phyloP scores from a whole-genome alignment of 1,140 invertebrate species.

The Diuraphis noxia region DNA sequence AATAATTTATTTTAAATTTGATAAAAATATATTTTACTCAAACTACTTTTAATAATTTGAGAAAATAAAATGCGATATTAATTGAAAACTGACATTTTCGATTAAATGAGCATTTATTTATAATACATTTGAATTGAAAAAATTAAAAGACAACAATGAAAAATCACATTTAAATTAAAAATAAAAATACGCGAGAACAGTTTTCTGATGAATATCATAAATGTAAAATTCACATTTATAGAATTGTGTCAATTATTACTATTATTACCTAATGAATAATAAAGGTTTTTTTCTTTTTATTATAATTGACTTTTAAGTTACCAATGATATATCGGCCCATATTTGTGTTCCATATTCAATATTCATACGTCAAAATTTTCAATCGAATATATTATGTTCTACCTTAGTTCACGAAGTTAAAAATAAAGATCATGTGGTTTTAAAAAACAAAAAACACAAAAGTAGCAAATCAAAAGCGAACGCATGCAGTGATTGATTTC shows the following conservation, averaged over 20 bases:
- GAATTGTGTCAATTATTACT: not conserved
- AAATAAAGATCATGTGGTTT: not conserved
- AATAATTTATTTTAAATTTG: not conserved
- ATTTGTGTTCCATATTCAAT: not conserved
- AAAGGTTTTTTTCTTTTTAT: not conserved
- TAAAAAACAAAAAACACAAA: not conserved
- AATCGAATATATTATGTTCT: not conserved
- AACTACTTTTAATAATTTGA: not conserved
- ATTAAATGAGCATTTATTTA: not conserved
- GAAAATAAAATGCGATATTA: not conserved
- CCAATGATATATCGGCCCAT: not conserved
- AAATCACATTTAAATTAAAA: not conserved
- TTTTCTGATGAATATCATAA: not conserved
- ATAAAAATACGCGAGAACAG: not conserved
- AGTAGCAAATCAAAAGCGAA: not conserved
- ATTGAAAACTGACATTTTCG: not conserved
- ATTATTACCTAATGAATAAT: not conserved
- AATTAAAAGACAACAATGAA: not conserved
- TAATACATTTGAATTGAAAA: not conserved
- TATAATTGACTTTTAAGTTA: not conserved
- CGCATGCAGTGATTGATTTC: not conserved
- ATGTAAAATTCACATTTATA: not conserved
- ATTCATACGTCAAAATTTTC: not conserved
- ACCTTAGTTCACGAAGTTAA: not conserved
- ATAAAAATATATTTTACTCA: not conserved